These are phyloP conservation scores for Passer domesticus DNA, from an alignment of 2,113 vertebrate species.

Conservation along the genomic window DNA sequence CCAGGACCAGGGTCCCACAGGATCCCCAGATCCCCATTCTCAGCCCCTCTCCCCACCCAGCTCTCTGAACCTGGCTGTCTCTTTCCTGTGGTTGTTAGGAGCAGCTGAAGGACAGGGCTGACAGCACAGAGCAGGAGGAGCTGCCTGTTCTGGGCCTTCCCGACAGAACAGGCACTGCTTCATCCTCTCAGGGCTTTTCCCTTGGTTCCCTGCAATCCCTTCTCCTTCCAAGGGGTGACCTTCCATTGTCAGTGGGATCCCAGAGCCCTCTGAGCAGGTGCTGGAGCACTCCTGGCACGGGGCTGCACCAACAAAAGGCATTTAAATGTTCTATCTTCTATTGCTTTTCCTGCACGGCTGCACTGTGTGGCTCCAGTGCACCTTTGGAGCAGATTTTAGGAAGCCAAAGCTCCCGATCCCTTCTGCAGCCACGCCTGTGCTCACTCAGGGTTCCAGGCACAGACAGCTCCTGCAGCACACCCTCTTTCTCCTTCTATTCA, in stretches of 20 bases:
- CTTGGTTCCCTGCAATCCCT: rapidly evolving
- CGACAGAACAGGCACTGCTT: neutral
- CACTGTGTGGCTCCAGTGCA: neutral
- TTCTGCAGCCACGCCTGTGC: neutral
- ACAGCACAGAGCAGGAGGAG: neutral
- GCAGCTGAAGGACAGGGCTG: rapidly evolving
- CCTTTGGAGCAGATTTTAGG: neutral
- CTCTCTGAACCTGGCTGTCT: neutral
- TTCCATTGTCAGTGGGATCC: rapidly evolving
- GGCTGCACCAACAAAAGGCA: neutral
- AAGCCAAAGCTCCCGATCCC: neutral
- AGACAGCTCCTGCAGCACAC: neutral
- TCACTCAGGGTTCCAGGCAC: rapidly evolving
- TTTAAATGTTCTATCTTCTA: neutral
- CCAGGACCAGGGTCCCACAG: neutral
- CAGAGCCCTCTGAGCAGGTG: neutral
- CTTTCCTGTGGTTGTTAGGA: neutral
- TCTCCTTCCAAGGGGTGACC: rapidly evolving
- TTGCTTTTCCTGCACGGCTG: neutral
- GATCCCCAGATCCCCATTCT: too few species aligned
- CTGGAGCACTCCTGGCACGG: neutral
- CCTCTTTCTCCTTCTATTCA: neutral
- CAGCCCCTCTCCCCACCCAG: neutral
- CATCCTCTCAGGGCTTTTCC: rapidly evolving
- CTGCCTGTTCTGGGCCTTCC: too few species aligned